phyloP scores from a whole-genome alignment of 2,888 invertebrate genomes.

The Caenorhabditis sp. region DNA sequence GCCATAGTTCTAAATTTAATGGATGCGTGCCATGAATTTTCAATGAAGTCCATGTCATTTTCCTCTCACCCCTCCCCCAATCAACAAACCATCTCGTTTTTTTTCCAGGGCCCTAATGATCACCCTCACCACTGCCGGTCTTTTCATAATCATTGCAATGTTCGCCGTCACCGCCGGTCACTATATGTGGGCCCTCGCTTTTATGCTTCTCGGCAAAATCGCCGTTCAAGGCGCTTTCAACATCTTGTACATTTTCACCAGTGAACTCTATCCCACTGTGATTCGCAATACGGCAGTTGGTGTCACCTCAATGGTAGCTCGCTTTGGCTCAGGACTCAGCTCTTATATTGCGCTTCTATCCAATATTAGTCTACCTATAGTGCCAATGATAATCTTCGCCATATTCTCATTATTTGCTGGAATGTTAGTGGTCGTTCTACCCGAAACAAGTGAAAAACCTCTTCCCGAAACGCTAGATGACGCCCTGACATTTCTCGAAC shows the following conservation, averaged over 20 bases:
- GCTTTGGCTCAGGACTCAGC: constrained; percentile 69
- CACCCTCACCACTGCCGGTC: constrained; percentile 63
- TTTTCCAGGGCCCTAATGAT: constrained; percentile 66
- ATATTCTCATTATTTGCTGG: constrained; percentile 70
- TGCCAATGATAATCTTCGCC: constrained; percentile 71
- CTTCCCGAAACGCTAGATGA: constrained; percentile 68
- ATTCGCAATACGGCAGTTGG: constrained; percentile 69
- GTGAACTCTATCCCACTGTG: constrained; percentile 70
- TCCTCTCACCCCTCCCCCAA: no score
- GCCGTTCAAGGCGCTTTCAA: constrained; percentile 71
- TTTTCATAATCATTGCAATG: constrained; percentile 68
- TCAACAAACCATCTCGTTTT: no score
- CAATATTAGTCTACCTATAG: constrained; percentile 68
- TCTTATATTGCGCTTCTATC: constrained; percentile 70
- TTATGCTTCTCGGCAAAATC: constrained; percentile 69
- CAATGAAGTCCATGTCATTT: no score
- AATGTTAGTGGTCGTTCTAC: constrained; percentile 66
- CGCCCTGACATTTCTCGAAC: constrained; percentile 35
- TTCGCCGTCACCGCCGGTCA: constrained; percentile 48
- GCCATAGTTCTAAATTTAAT: no score
- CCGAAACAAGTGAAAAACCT: constrained; percentile 70
- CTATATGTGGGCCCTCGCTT: constrained; percentile 62
- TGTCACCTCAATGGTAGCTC: constrained; percentile 65
- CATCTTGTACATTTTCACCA: constrained; percentile 71
- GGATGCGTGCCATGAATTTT: no score